Evolutionary conservation across 2,888 invertebrate genomes (phyloP), one percentile per base, ranked within the genome.

Genomic region (Drosophila percnosoma): DNA sequence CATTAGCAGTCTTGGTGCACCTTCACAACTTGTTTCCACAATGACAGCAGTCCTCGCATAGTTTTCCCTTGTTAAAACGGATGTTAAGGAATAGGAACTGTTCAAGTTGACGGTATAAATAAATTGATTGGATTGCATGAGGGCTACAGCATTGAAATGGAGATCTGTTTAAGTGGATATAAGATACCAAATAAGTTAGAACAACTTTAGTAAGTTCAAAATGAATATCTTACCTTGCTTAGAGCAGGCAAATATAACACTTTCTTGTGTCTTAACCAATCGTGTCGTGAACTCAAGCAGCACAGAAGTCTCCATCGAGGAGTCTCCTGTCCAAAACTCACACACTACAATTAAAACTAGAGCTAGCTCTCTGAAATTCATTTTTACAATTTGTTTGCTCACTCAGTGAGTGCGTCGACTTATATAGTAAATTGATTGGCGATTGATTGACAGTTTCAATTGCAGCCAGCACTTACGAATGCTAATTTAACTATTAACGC

Each of bases 241-340:
- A 1, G 59, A 78, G 49, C 91, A 91, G 11, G 78, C 80, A 68
- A 91, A 82, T n/a, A 91, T 36, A 31, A 92, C 77, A 8, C 72
- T 54, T 10, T 91, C 78, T 13, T 71, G 75, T 0, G 86, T 78
- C 52, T 81, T 84, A 2, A 83, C 83, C 27, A 91, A 52, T 21
- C 79, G 73, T 5, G 68, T 59, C 4, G 85, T 78, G 49, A 83
- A 91, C 8, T 87, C 80, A 0, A 75, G 65, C 38, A 91, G 49
- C 45, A 86, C 58, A 5, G 57, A 67, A 29, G 54, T 15, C 6
- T 83, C 76, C 78, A 85, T 83, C 7, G 33, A 13, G 8, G 15
- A 27, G 33, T n/a, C 42, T 18, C 48, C 45, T 38, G 11, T 24
- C 2, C 4, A 18, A 6, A 34, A 10, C 3, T 48, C 8, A 13